Evolutionary conservation across 2,888 invertebrate genomes (phyloP).

Genomic region (Euphydryas editha): DNA sequence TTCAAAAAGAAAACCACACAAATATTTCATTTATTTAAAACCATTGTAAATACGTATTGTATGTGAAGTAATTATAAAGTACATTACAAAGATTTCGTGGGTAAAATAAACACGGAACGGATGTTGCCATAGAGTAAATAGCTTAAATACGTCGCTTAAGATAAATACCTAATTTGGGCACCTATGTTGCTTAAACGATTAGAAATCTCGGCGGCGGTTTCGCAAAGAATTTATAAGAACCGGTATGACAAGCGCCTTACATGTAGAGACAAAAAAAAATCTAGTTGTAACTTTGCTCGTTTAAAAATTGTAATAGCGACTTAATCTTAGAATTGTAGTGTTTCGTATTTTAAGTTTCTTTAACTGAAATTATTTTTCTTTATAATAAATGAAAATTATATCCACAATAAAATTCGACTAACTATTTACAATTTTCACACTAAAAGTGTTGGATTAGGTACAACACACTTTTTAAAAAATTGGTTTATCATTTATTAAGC

Average conservation of each 20-base stretch:
- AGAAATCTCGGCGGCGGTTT: background rate
- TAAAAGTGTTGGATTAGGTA: too few species aligned
- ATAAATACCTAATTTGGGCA: slow-evolving; percentile 12
- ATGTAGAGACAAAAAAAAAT: background rate
- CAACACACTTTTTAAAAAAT: too few species aligned
- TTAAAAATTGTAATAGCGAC: background rate
- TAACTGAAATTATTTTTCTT: too few species aligned
- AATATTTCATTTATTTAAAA: too few species aligned
- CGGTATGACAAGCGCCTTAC: background rate
- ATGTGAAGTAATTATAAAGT: background rate
- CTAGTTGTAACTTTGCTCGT: background rate
- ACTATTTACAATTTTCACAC: too few species aligned
- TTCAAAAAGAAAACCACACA: too few species aligned
- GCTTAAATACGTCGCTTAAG: slow-evolving; percentile 5
- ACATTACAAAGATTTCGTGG: background rate
- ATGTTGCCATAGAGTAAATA: slow-evolving; percentile 21
- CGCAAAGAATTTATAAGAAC: background rate
- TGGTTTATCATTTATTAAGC: too few species aligned
- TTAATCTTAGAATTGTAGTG: too few species aligned
- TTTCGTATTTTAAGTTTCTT: too few species aligned
- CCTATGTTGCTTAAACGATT: background rate
- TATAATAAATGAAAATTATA: too few species aligned
- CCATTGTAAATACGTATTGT: too few species aligned
- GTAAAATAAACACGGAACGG: background rate
- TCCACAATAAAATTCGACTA: too few species aligned